These are phyloP conservation scores for Amphiprion percula DNA, from an alignment of 2,113 vertebrate species.

Conservation along the genomic window DNA sequence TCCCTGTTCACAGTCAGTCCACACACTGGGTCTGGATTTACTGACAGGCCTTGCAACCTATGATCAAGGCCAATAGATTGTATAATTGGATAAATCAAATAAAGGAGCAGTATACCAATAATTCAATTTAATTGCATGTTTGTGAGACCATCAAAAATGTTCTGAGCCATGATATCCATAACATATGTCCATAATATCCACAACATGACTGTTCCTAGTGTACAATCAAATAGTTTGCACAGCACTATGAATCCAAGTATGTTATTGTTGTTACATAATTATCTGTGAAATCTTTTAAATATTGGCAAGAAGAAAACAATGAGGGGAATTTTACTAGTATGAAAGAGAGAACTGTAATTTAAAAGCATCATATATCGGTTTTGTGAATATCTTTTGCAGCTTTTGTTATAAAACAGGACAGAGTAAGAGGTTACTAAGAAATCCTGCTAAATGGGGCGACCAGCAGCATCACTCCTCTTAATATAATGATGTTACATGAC, in stretches of 20 bases:
- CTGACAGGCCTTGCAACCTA: no score
- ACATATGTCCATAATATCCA: neutral
- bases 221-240: neutral
- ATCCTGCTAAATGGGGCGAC: neutral
- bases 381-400: no score
- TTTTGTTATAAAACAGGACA: neutral
- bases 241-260: neutral
- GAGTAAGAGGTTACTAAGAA: neutral
- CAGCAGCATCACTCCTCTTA: neutral
- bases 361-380: no score
- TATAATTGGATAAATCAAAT: neutral
- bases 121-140: neutral
- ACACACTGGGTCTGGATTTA: neutral
- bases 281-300: no score
- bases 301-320: no score
- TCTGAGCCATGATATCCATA: neutral
- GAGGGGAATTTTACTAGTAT: neutral
- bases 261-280: neutral
- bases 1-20: neutral
- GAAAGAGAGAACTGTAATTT: no score
- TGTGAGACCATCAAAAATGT: neutral
- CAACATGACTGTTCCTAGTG: no score
- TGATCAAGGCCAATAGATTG: no score
- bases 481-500: neutral
- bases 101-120: neutral